A percentile compares a stretch with the other conserved stretches of the same genome.
phyloP scores from a whole-genome alignment of 2,888 invertebrate species.

The Dinocampus coccinellae region DNA sequence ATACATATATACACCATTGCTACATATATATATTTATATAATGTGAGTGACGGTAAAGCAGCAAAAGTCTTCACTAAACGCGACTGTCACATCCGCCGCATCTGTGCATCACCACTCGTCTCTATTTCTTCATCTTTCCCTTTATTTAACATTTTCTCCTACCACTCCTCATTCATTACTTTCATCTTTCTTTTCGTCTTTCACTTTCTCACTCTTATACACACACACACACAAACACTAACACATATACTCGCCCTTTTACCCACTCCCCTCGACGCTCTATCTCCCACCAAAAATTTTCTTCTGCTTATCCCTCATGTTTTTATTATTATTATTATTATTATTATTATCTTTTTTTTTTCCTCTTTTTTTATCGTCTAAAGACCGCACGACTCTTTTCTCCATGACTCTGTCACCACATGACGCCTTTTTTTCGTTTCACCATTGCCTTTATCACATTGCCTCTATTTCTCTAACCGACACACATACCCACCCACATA shows the following conservation, averaged over 20 bases:
- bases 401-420: constrained; percentile 27
- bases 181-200: constrained; percentile 22
- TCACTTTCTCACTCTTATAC: not conserved
- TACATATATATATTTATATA: constrained; percentile 5
- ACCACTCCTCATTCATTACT: no score
- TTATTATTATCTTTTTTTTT: constrained; percentile 35
- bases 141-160: no score
- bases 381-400: constrained; percentile 22
- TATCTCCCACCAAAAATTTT: constrained; percentile 47
- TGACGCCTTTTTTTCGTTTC: constrained; percentile 24
- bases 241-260: no score
- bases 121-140: not conserved
- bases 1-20: no score
- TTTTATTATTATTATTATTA: not conserved
- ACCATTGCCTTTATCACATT: constrained; percentile 17
- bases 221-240: no score
- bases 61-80: constrained; percentile 24
- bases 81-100: constrained; percentile 64
- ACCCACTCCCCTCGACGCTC: no score
- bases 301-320: constrained; percentile 28
- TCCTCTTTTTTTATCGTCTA: constrained; percentile 36
- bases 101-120: constrained; percentile 62
- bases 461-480: constrained; percentile 9
- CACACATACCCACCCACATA: no score
- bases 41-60: constrained; percentile 1